phyloP scores from a whole-genome alignment of 2,888 invertebrate species.

The Timandra comae region DNA sequence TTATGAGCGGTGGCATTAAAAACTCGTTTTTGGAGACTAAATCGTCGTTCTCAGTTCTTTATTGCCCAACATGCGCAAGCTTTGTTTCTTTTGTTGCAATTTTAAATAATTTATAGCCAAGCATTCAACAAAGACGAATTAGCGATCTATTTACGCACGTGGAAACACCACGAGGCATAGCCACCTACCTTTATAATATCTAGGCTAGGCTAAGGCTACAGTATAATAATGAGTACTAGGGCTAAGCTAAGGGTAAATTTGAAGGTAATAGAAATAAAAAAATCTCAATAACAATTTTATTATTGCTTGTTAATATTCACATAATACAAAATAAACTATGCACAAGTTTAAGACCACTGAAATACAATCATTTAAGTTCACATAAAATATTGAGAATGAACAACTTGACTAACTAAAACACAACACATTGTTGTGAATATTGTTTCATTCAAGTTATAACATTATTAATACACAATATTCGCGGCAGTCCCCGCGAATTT shows the following conservation, averaged over 20 bases:
- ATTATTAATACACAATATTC: slow-evolving; percentile 28
- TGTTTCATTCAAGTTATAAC: slow-evolving; percentile 36
- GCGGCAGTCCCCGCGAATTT: slow-evolving; percentile 50
- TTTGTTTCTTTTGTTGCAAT: too few species aligned
- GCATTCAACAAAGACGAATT: too few species aligned
- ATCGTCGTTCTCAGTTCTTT: too few species aligned
- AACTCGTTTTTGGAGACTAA: too few species aligned
- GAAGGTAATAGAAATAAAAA: slow-evolving; percentile 31
- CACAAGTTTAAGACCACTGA: slow-evolving; percentile 76
- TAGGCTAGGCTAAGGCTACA: too few species aligned
- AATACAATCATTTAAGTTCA: slow-evolving; percentile 42
- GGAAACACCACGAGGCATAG: too few species aligned
- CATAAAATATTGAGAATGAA: slow-evolving; percentile 53
- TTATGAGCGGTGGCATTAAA: too few species aligned
- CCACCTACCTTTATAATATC: too few species aligned
- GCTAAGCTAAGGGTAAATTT: neutral
- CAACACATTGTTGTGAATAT: slow-evolving; percentile 17
- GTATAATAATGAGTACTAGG: too few species aligned
- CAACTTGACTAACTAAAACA: slow-evolving; percentile 29
- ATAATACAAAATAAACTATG: slow-evolving; percentile 83
- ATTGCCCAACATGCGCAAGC: too few species aligned
- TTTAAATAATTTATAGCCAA: too few species aligned
- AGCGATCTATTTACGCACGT: too few species aligned
- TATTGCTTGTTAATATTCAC: slow-evolving; percentile 81
- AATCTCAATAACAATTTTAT: slow-evolving; percentile 78